Evolutionary conservation across 1,140 invertebrate genomes (phyloP), one percentile per base, ranked within the genome.

Genomic region (Ptiloglossa arizonensis): DNA sequence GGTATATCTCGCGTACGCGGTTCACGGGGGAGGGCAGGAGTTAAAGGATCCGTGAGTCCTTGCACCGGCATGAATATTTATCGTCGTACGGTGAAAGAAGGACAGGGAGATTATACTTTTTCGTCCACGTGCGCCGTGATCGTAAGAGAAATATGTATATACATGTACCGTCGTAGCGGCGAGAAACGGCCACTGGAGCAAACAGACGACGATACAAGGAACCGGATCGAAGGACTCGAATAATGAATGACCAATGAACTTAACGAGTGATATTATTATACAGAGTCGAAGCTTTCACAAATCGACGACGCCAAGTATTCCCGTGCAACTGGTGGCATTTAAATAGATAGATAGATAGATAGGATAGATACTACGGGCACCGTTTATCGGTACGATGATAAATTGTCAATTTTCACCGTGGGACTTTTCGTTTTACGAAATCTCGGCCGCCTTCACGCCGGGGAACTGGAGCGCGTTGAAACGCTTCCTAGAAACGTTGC

Each of bases 21-120:
- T 50, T 41, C 35, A 17, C 60, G 22, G 38, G 32, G 19, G 5
- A 22, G 67, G 63, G n/a, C n/a, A n/a, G 9, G 6, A 32, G 74
- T 57, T 22, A 54, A 70, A 70, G 46, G 46, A 77, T 11, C 46
- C 57, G 27, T 1, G 24, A 70, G 75, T 70, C 67, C 68, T 70
- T 63, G 68, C 66, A n/a, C 57, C 48, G 56, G 13, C 24, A 77
- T 77, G 75, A 77, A 77, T 77, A 77, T 77, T 71, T 77, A 77
- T 77, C 67, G 48, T n/a, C n/a, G n/a, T n/a, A n/a, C n/a, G n/a
- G n/a, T n/a, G n/a, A n/a, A n/a, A n/a, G n/a, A n/a, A n/a, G n/a
- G n/a, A n/a, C n/a, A n/a, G n/a, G n/a, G n/a, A n/a, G n/a, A n/a
- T n/a, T n/a, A n/a, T n/a, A n/a, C n/a, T n/a, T n/a, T n/a, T n/a